Percentiles rank a stretch among this genome's conserved stretches.
Conservation (phyloP, 2,113 vertebrate species). For the Calyptommatus sinebrachiatus region DNA sequence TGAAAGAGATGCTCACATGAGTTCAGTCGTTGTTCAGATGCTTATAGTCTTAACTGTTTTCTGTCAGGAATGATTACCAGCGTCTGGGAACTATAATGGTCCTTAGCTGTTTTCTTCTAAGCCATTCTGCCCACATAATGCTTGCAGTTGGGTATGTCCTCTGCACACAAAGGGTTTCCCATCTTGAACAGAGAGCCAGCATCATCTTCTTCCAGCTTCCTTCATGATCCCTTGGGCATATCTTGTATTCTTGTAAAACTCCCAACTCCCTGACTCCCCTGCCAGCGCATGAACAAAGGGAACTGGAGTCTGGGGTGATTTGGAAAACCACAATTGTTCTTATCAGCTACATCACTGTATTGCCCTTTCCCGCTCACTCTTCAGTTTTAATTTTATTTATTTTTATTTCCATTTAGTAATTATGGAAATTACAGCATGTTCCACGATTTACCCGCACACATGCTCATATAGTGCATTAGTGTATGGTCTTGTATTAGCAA, state of each 20-base stretch:
- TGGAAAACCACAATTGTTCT: too few species aligned
- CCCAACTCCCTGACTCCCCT: too few species aligned
- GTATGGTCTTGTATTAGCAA: too few species aligned
- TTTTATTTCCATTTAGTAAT: too few species aligned
- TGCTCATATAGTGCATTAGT: too few species aligned
- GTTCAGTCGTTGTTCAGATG: constrained; percentile 3
- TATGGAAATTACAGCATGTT: too few species aligned
- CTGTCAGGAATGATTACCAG: constrained; percentile 48
- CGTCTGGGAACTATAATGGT: neutral
- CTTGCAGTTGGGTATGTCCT: constrained; percentile 29
- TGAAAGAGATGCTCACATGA: constrained; percentile 40
- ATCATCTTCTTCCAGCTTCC: constrained; percentile 25
- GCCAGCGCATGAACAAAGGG: too few species aligned
- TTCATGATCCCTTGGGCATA: constrained; percentile 6
- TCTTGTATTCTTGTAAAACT: neutral
- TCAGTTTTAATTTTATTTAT: too few species aligned
- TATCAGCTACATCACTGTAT: too few species aligned
- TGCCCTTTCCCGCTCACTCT: too few species aligned
- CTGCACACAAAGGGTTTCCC: constrained; percentile 55
- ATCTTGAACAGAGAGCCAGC: constrained; percentile 48
- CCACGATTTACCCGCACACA: too few species aligned
- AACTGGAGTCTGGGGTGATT: too few species aligned
- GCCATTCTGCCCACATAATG: constrained; percentile 40
- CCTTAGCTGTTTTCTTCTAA: constrained; percentile 16
- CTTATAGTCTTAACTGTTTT: neutral